Percentiles rank a stretch among this genome's conserved stretches.
These are phyloP conservation scores for Nemurella pictetii DNA, from an alignment of 2,888 invertebrate species.

Conservation along the genomic window DNA sequence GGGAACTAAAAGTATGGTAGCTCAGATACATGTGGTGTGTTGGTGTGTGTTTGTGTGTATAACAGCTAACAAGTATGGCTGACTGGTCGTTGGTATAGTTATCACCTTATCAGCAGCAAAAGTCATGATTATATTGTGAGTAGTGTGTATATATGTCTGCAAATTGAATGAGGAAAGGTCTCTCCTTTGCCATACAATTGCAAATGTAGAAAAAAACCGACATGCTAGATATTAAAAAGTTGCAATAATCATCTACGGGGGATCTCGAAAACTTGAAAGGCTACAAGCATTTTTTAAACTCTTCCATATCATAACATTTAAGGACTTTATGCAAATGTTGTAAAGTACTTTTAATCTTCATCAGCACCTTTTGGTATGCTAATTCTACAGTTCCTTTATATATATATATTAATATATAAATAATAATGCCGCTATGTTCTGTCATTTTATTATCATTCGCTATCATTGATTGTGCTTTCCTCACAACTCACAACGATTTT, in stretches of 20 bases:
- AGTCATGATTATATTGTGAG: not conserved
- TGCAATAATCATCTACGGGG: not conserved
- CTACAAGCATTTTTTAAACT: not conserved
- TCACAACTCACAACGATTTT: slow-evolving; percentile 21
- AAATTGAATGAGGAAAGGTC: not conserved
- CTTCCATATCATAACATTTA: not conserved
- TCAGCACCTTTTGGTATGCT: not conserved
- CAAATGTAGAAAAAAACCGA: not conserved
- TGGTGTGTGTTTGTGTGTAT: too few relatives aligned
- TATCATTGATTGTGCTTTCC: slow-evolving; percentile 16
- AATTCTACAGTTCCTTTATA: not conserved
- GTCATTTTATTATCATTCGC: slow-evolving; percentile 16
- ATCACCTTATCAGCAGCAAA: not conserved
- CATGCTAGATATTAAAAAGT: not conserved
- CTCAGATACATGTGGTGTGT: too few relatives aligned
- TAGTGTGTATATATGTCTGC: not conserved
- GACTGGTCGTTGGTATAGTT: not conserved
- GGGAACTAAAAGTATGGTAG: not conserved
- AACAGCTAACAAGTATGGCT: not conserved
- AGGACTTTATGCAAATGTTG: not conserved
- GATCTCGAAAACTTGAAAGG: not conserved
- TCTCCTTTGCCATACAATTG: not conserved
- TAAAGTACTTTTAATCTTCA: not conserved
- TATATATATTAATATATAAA: not conserved
- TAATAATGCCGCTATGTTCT: slow-evolving; percentile 3